Base-by-base conservation (phyloP, 2,888 invertebrate species). In the Conchocele bisecta region DNA sequence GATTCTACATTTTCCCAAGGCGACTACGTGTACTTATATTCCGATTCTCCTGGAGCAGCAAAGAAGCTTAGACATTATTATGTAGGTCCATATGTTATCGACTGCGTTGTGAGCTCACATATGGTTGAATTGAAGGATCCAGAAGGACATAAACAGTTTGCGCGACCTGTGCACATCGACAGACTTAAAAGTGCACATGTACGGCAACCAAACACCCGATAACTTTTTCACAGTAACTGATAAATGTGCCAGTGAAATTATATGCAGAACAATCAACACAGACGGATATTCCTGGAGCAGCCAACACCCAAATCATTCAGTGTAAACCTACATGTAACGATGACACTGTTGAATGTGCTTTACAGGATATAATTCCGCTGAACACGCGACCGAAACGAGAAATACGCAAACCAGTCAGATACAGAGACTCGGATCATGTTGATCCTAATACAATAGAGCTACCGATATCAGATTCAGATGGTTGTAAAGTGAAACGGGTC, bases 121-220 rank as follows among this genome's bases (percentile, higher is more conserved):
- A 48, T 54, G 31, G 39, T 54, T 13, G 31, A 22, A 3, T 17
- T 65, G 11, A 15, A 17, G 11, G 48, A 56, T 20, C 50, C 60
- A n/a, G 39, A 33, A 1, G 28, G 31, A 1, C 35, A 56, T 13
- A 71, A 39, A 35, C 13, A 24, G n/a, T 24, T 58, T 20, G 3
- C n/a, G 26, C 24, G 48, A 6, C 69, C 69, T n/a, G 48, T 70
- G 13, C 71, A 71, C 37, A 46, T 59, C 6, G 48, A 71, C 29
- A 37, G 70, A n/a, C 44, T 65, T 1, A 70, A 70, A 48, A 37
- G 56, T 41, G 56, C 65, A 7, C 58, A 70, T 59, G 35, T 65
- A 9, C 44, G 59, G 17, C 58, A 31, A 26, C 54, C 39, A 13
- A 6, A 41, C 54, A 26, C 71, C 65, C 15, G 17, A 7, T n/a